Percentiles rank a stretch among this genome's conserved stretches.
Conservation (phyloP, 2,888 invertebrate species). For the Drosophila pseudotalamancana region DNA sequence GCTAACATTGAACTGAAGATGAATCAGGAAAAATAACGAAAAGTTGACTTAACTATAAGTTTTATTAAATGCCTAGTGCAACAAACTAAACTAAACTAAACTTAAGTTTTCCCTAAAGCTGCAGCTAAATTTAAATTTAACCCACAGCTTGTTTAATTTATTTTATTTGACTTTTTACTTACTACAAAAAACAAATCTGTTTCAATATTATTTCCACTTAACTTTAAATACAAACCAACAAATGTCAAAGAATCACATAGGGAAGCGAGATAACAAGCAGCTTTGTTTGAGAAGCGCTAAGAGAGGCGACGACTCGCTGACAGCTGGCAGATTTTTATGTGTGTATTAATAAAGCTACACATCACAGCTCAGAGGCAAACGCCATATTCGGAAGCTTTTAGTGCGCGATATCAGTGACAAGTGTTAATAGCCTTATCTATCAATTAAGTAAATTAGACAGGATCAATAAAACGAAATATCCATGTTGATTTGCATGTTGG, state of each 20-base stretch:
- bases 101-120: neutral
- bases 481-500: slow-evolving; percentile 52
- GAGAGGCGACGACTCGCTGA: neutral
- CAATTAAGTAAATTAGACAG: slow-evolving; percentile 53
- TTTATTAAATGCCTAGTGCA: slow-evolving; percentile 1
- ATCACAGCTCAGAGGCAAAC: neutral
- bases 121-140: no score
- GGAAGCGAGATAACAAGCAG: neutral
- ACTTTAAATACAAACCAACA: no score
- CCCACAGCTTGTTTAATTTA: no score
- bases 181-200: no score
- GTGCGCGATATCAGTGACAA: slow-evolving; percentile 64
- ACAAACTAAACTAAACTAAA: no score
- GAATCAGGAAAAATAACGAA: neutral
- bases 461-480: slow-evolving; percentile 35
- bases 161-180: no score
- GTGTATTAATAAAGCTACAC: slow-evolving; percentile 12
- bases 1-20: slow-evolving; percentile 31
- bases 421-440: slow-evolving; percentile 69
- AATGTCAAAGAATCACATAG: neutral
- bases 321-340: neutral
- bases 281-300: slow-evolving; percentile 15
- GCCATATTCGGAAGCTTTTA: slow-evolving; percentile 57
- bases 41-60: slow-evolving; percentile 10
- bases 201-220: neutral